A percentile compares a stretch with the other conserved stretches of the same genome.
Conservation (phyloP, 1,140 invertebrate genomes). For the Drosophila navojoa region DNA sequence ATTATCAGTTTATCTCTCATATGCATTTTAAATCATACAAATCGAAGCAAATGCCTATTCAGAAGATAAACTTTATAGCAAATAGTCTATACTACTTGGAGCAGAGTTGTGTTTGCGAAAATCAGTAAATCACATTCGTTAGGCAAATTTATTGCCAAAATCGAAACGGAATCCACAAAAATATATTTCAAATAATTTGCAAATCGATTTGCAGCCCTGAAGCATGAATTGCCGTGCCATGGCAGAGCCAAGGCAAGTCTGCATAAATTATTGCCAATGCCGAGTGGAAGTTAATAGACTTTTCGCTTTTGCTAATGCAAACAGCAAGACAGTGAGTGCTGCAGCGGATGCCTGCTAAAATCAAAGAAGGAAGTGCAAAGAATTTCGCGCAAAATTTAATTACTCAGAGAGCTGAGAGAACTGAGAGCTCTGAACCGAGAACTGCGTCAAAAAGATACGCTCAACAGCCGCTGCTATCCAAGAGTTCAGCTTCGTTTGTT, state of each 20-base stretch:
- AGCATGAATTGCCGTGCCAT: constrained; percentile 23
- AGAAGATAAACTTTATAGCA: background rate
- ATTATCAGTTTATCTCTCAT: no score
- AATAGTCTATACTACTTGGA: no score
- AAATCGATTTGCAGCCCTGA: constrained; percentile 30
- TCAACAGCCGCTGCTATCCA: background rate
- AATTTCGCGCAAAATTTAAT: constrained; percentile 73
- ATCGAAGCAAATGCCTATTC: no score
- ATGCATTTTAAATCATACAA: no score
- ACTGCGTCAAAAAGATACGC: constrained; percentile 43
- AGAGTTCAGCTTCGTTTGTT: constrained; percentile 65
- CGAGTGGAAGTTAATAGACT: constrained; percentile 69
- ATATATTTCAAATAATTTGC: constrained; percentile 1
- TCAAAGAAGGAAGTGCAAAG: constrained; percentile 71
- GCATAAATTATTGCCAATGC: constrained; percentile 65
- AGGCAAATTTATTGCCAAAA: background rate
- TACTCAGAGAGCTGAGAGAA: constrained; percentile 43
- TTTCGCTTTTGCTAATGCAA: constrained; percentile 63
- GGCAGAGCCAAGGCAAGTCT: constrained; percentile 21
- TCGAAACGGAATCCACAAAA: background rate
- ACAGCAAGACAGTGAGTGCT: constrained; percentile 39
- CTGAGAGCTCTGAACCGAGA: constrained; percentile 8
- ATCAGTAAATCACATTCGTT: background rate
- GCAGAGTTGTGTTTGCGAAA: no score
- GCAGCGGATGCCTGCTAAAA: constrained; percentile 28